Percentiles rank a stretch among this genome's conserved stretches.
Evolutionary conservation across 2,113 vertebrate species (phyloP).

Genomic region (Anseranas semipalmata): DNA sequence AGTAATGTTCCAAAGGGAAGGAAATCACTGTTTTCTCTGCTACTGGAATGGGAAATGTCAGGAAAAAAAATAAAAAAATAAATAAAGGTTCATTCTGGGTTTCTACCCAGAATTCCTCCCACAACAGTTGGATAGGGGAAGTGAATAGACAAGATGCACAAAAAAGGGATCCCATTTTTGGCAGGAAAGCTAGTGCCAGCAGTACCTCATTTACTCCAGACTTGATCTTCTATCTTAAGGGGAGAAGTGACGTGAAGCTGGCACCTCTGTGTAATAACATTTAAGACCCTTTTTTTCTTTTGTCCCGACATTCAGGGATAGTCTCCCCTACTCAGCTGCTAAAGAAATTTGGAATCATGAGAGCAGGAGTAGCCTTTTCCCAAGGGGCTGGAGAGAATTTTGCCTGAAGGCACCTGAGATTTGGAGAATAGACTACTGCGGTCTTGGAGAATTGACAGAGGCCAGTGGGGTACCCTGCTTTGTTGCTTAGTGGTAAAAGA

Average conservation of each 20-base stretch:
- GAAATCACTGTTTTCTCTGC: not conserved
- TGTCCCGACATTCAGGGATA: not conserved
- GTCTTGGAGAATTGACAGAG: not conserved
- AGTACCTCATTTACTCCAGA: not conserved
- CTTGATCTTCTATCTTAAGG: fast-evolving
- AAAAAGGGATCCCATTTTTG: not conserved
- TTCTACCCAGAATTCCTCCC: not conserved
- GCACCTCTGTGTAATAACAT: not conserved
- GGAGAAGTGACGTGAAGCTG: not conserved
- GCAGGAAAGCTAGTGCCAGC: not conserved
- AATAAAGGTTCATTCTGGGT: fast-evolving
- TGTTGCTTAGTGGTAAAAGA: not conserved
- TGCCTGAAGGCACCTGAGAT: not conserved
- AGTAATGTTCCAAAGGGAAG: not conserved
- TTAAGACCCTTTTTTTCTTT: not conserved
- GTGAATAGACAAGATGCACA: not conserved
- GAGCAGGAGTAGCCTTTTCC: not conserved
- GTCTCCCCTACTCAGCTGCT: not conserved
- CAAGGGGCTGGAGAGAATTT: not conserved
- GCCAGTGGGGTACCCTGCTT: not conserved
- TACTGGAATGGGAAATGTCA: not conserved
- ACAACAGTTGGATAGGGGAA: not conserved
- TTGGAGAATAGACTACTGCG: not conserved
- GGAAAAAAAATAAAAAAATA: not conserved
- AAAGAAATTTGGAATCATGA: not conserved